Conservation (phyloP, 2,888 invertebrate genomes). For the Epirrhoe tristata region DNA sequence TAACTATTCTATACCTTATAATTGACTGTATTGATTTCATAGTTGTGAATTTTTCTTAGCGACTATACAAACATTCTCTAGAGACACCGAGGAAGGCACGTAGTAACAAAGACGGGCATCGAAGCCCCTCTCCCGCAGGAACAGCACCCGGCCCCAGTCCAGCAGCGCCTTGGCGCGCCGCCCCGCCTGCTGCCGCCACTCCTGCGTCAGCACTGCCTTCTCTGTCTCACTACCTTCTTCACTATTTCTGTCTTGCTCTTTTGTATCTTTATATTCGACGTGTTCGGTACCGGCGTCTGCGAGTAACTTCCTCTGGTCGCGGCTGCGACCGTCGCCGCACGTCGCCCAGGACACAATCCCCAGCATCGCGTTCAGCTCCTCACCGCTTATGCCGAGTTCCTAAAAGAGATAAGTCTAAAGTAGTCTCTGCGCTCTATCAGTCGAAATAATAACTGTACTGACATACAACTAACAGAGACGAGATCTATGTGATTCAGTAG, state of each 20-base stretch:
- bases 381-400: slow-evolving; percentile 83
- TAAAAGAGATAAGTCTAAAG: slow-evolving; percentile 54
- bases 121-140: slow-evolving; percentile 86
- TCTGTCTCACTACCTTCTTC: background rate
- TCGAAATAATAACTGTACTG: too few relatives aligned
- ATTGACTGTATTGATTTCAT: background rate
- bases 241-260: background rate
- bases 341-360: slow-evolving; percentile 96
- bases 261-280: background rate
- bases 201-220: slow-evolving; percentile 10
- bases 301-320: slow-evolving; percentile 70
- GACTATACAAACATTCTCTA: slow-evolving; percentile 92
- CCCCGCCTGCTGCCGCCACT: slow-evolving; percentile 79
- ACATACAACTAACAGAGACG: too few relatives aligned
- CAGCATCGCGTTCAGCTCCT: slow-evolving; percentile 90
- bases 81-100: slow-evolving; percentile 87
- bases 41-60: slow-evolving; percentile 63
- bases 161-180: slow-evolving; percentile 90
- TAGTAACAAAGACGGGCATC: slow-evolving; percentile 87
- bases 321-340: slow-evolving; percentile 89
- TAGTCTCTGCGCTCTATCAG: too few relatives aligned
- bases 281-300: slow-evolving; percentile 62
- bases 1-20: slow-evolving; percentile 1
- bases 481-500: too few relatives aligned
- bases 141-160: slow-evolving; percentile 90